Evolutionary conservation across 2,113 vertebrate genomes (phyloP).

Genomic region (Lamprotornis superbus): DNA sequence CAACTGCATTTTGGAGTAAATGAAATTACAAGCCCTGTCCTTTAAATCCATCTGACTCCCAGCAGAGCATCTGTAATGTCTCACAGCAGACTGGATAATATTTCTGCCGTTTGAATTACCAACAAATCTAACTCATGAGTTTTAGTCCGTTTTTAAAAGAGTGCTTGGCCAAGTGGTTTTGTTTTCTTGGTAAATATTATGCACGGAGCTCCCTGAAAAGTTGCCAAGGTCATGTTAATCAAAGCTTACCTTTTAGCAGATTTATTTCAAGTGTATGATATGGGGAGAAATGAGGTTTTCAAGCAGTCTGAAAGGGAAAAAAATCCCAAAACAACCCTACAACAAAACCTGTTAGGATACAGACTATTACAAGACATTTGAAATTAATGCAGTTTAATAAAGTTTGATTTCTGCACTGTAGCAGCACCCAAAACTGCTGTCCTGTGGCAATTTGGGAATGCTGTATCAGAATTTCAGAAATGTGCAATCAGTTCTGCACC

Average conservation of each 20-base stretch:
- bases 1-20: slow-evolving; percentile 39
- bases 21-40: neutral
- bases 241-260: neutral
- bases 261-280: neutral
- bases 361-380: neutral
- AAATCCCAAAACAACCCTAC: rapidly evolving
- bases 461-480: rapidly evolving
- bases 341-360: neutral
- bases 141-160: slow-evolving; percentile 37
- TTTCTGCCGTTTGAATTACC: slow-evolving; percentile 40
- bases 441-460: neutral
- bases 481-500: neutral
- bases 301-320: neutral
- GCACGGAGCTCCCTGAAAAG: slow-evolving; percentile 6
- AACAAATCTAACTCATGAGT: slow-evolving; percentile 30
- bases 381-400: neutral
- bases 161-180: slow-evolving; percentile 27
- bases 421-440: neutral
- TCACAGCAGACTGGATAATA: slow-evolving; percentile 38
- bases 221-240: neutral
- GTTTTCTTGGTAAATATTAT: slow-evolving; percentile 52
- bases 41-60: slow-evolving; percentile 17
- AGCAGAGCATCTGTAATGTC: slow-evolving; percentile 36
- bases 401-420: neutral
- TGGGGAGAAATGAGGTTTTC: neutral